Evolutionary conservation across 2,888 invertebrate genomes (phyloP), one percentile per base, ranked within the genome.

Genomic region (Lottia gigantea): DNA sequence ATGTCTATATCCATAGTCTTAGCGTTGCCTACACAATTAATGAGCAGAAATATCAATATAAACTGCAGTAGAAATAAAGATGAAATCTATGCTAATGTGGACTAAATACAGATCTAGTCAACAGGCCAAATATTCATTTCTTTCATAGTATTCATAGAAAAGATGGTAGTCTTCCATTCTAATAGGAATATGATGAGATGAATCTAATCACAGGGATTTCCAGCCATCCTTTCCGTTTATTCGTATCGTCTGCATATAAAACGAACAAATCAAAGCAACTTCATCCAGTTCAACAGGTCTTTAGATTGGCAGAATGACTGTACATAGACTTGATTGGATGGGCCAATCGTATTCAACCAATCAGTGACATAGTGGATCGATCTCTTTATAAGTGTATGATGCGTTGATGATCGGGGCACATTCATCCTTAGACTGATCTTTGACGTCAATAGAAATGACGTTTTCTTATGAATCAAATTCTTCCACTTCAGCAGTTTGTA

Each of bases 171-270:
- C 55, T 11, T 55, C 23, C 19, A 40, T 40, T 55, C 19, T 23
- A 55, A 55, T 55, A 23, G 23, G 55, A 23, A 23, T 55, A 55
- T 55, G 55, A 55, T 55, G 55, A 55, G 55, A 55, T 55, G 55
- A 23, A 55, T 55, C 55, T 55, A 55, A 55, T 55, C 55, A 55
- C 55, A 55, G 23, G 55, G 19, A 40, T 40, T 40, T 40, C 40
- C 40, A 40, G 40, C 40, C 11, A 40, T 40, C 40, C 40, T 11
- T 40, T 40, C 40, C 40, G 40, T 55, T 55, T 55, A 55, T 19
- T 55, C 55, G 14, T 55, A 23, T 11, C 19, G 55, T 55, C 55
- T 55, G 55, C 40, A 40, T 40, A 40, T 40, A 40, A 40, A 40
- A 40, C 8, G 40, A 40, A 40, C 40, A 40, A 40, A 40, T 40